Evolutionary conservation across 1,140 invertebrate genomes (phyloP).

Genomic region (Leptopilina clavipes): DNA sequence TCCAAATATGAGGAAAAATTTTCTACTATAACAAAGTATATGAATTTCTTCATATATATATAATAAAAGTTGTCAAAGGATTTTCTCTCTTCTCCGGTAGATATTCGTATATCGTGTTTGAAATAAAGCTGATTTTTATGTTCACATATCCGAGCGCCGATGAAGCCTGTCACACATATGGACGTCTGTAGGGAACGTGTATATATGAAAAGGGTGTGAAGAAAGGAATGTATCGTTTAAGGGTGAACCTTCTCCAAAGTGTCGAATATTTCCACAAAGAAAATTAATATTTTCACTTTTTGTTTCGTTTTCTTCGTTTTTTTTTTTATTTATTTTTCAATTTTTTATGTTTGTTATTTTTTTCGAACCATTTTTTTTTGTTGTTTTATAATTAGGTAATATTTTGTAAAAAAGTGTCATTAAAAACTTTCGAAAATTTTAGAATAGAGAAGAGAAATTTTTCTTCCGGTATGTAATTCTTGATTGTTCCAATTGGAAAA

Average conservation of each 20-base stretch:
- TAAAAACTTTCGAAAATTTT: too few species aligned
- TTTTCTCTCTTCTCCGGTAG: too few species aligned
- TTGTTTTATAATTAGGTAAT: too few species aligned
- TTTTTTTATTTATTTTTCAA: background rate
- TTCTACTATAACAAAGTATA: too few species aligned
- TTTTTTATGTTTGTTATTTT: too few species aligned
- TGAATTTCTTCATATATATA: too few species aligned
- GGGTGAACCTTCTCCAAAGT: conserved; percentile 33
- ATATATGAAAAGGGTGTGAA: conserved; percentile 66
- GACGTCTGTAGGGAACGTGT: conserved; percentile 63
- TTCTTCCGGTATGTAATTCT: too few species aligned
- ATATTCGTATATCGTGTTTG: conserved; percentile 58
- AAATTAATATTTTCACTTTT: background rate
- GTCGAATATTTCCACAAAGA: background rate
- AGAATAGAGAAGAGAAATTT: too few species aligned
- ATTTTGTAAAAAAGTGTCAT: too few species aligned
- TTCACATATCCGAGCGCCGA: conserved; percentile 71
- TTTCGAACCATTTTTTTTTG: too few species aligned
- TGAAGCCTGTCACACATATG: conserved; percentile 65
- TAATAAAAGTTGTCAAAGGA: too few species aligned
- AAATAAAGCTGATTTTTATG: conserved; percentile 75
- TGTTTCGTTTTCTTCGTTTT: background rate
- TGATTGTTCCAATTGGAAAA: background rate
- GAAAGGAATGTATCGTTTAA: conserved; percentile 52
- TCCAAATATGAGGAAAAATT: too few species aligned